Percentiles rank a stretch among this genome's conserved stretches.
Conservation (phyloP, 2,113 vertebrate species). For the Seriola rivoliana region DNA sequence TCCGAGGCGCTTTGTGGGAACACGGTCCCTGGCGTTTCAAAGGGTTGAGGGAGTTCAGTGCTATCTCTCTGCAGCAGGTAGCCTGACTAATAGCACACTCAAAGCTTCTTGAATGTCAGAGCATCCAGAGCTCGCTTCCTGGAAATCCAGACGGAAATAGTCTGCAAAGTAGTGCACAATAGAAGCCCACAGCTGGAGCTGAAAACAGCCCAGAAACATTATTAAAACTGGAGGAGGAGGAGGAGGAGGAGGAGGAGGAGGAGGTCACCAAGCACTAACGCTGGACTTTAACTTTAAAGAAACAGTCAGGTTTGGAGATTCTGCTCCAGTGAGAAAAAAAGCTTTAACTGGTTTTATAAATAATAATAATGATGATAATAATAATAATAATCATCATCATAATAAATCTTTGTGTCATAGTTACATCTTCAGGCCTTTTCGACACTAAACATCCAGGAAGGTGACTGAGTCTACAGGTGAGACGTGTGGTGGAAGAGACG, state of each 20-base stretch:
- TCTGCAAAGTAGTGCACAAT: conserved; percentile 63
- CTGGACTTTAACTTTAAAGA: background rate
- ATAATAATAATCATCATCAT: too few species aligned
- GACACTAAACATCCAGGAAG: too few species aligned
- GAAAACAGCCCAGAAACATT: conserved; percentile 43
- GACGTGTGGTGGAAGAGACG: too few species aligned
- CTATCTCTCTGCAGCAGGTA: conserved; percentile 80
- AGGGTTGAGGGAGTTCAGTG: conserved; percentile 67
- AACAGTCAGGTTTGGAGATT: too few species aligned
- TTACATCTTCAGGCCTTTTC: too few species aligned
- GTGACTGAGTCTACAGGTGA: too few species aligned
- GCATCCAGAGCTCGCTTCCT: conserved; percentile 59
- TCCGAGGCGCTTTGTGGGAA: conserved; percentile 68
- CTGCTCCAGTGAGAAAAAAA: too few species aligned
- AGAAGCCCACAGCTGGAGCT: conserved; percentile 48
- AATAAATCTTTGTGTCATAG: too few species aligned
- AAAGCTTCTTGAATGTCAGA: conserved; percentile 79
- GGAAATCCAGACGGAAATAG: conserved; percentile 70
- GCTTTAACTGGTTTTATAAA: too few species aligned
- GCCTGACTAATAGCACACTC: conserved; percentile 78
- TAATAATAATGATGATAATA: too few species aligned
- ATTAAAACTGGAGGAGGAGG: conserved; percentile 20
- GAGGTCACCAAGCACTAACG: conserved; percentile 23
- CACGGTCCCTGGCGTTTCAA: conserved; percentile 56
- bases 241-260: conserved; percentile 18